Conservation (phyloP, 2,113 vertebrate species). For the Nothocercus julius region DNA sequence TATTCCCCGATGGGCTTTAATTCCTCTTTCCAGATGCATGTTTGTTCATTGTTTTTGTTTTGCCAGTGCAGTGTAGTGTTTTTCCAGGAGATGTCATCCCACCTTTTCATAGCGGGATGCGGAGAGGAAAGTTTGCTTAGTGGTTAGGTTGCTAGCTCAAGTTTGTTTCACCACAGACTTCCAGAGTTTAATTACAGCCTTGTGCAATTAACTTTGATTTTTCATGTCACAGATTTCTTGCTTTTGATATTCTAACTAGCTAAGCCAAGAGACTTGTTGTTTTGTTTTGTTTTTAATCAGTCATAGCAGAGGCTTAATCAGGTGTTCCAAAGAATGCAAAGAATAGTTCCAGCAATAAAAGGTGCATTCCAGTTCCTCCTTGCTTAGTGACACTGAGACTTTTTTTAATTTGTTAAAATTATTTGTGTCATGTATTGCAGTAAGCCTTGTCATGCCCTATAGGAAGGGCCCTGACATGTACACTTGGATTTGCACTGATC, state of each 20-base stretch:
- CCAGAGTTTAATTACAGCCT: neutral
- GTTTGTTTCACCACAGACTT: neutral
- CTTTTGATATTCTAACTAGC: neutral
- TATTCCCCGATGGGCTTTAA: neutral
- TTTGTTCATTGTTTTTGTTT: neutral
- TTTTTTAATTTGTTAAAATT: neutral
- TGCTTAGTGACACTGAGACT: accelerated
- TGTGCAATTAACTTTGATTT: neutral
- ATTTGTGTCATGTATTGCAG: accelerated
- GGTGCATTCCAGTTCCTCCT: neutral
- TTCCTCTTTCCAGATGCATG: neutral
- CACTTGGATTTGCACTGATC: neutral
- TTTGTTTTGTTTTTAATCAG: neutral
- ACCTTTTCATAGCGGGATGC: neutral
- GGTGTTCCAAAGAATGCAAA: too few species aligned
- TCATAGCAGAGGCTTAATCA: neutral
- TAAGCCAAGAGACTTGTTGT: neutral
- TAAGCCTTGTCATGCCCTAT: neutral
- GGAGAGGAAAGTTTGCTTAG: neutral
- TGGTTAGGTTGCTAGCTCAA: neutral
- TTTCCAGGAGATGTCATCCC: neutral
- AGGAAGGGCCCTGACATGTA: accelerated
- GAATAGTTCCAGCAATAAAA: neutral
- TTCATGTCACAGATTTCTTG: neutral
- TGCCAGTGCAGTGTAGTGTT: neutral